Conservation (phyloP, 92 coral and sea anemone species). For the Phenganax marumi region DNA sequence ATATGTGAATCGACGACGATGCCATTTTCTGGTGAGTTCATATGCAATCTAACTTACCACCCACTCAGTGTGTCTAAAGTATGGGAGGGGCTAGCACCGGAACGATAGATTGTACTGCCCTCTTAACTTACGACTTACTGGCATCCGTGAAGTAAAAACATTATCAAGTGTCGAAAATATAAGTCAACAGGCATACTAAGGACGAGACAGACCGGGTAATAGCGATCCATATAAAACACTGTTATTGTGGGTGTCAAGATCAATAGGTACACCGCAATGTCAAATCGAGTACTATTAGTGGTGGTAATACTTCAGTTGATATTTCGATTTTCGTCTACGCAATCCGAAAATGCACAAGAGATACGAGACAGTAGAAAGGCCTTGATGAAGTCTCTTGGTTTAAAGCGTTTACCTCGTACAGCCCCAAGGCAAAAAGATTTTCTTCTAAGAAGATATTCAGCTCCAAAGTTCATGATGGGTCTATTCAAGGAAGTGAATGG, state of each 20-base stretch:
- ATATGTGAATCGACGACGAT: not conserved
- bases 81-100: conserved; percentile 44
- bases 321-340: not conserved
- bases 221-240: not conserved
- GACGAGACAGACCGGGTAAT: not conserved
- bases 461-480: conserved; percentile 35
- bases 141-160: conserved; percentile 28
- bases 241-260: not conserved
- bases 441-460: conserved; percentile 21
- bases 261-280: not conserved
- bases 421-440: not conserved
- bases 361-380: not conserved
- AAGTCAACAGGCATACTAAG: not conserved
- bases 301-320: not conserved
- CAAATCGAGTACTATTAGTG: too few relatives aligned
- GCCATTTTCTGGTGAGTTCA: conserved; percentile 43
- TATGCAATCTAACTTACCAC: conserved; percentile 47
- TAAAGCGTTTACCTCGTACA: not conserved
- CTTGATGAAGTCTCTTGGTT: not conserved
- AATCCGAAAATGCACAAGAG: not conserved
- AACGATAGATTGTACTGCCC: not conserved
- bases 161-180: conserved; percentile 3
- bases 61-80: not conserved
- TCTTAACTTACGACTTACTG: not conserved
- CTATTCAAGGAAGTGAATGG: conserved; percentile 11